phyloP scores from a whole-genome alignment of 2,888 invertebrate species.

The Acleris sparsana region DNA sequence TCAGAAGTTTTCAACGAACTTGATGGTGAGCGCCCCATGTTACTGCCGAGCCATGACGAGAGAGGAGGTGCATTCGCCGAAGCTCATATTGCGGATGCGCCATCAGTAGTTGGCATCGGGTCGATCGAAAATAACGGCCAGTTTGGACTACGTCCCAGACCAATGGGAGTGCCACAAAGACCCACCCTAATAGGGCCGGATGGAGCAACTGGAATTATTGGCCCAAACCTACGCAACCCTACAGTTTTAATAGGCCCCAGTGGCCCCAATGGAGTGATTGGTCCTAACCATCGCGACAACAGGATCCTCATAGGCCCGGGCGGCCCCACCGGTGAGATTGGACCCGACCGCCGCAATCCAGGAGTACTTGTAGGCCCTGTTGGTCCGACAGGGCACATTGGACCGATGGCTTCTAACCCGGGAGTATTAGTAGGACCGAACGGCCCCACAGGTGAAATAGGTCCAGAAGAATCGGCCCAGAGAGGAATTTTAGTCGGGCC shows the following conservation, averaged over 20 bases:
- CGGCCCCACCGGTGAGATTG: constrained; percentile 55
- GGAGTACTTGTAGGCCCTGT: constrained; percentile 49
- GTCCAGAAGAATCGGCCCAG: constrained; percentile 46
- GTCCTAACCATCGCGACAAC: constrained; percentile 41
- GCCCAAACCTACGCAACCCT: constrained; percentile 41
- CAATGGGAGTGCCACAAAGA: constrained; percentile 12
- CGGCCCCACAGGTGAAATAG: constrained; percentile 60
- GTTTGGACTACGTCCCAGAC: constrained; percentile 43
- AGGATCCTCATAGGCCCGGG: constrained; percentile 70
- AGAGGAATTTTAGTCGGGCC: constrained; percentile 46
- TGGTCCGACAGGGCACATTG: constrained; percentile 45
- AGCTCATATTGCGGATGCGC: not conserved
- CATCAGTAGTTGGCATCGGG: constrained; percentile 33
- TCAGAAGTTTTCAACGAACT: constrained; percentile 71
- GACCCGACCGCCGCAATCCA: constrained; percentile 34
- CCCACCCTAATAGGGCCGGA: constrained; percentile 34
- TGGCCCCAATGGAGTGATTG: constrained; percentile 54
- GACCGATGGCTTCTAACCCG: constrained; percentile 46
- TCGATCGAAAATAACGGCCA: constrained; percentile 49
- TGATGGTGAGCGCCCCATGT: constrained; percentile 61
- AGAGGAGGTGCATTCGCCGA: constrained; percentile 21
- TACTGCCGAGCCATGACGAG: constrained; percentile 49
- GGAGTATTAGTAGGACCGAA: constrained; percentile 74
- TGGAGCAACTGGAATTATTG: constrained; percentile 23
- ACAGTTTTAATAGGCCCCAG: constrained; percentile 72